A percentile compares a stretch with the other conserved stretches of the same genome.
Evolutionary conservation across 35 echinoderm and acorn worm genomes (phyloP).

Genomic region (Ptychodera flava): DNA sequence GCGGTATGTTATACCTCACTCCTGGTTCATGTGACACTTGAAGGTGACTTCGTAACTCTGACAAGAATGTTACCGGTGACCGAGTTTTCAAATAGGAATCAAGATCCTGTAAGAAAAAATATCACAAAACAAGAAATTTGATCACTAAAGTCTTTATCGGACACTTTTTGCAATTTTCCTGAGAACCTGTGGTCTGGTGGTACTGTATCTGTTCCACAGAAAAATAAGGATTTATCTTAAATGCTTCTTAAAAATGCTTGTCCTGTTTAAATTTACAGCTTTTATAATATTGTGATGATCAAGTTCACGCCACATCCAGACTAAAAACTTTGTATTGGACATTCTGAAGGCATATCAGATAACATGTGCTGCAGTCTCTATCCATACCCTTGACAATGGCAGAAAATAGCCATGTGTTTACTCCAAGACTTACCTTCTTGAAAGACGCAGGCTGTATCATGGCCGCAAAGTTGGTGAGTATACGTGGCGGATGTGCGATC

Average conservation of each 20-base stretch:
- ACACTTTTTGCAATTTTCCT: no score
- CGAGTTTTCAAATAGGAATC: slow-evolving; percentile 98
- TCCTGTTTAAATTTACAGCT: not conserved
- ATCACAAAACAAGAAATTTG: not conserved
- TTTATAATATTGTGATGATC: not conserved
- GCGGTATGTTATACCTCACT: slow-evolving; percentile 73
- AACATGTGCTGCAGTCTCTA: no score
- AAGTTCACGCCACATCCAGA: not conserved
- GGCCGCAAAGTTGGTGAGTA: slow-evolving; percentile 87
- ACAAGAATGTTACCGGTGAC: slow-evolving; percentile 89
- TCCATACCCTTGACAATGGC: no score
- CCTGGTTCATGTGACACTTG: slow-evolving; percentile 92
- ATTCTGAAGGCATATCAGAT: no score
- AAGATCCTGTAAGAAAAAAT: slow-evolving; percentile 54
- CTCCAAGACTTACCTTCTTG: slow-evolving; percentile 85
- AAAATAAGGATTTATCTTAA: not conserved
- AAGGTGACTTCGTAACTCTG: slow-evolving; percentile 83
- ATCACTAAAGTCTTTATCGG: no score
- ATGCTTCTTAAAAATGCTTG: not conserved
- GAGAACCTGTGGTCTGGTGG: no score
- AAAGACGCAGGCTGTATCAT: slow-evolving; percentile 98
- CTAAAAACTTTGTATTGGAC: not conserved
- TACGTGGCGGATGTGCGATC: slow-evolving; percentile 90
- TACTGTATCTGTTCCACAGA: no score
- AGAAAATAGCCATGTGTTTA: no score